These are phyloP conservation scores for Ariolimax columbianus DNA, from an alignment of 2,888 invertebrate genomes.

Conservation along the genomic window DNA sequence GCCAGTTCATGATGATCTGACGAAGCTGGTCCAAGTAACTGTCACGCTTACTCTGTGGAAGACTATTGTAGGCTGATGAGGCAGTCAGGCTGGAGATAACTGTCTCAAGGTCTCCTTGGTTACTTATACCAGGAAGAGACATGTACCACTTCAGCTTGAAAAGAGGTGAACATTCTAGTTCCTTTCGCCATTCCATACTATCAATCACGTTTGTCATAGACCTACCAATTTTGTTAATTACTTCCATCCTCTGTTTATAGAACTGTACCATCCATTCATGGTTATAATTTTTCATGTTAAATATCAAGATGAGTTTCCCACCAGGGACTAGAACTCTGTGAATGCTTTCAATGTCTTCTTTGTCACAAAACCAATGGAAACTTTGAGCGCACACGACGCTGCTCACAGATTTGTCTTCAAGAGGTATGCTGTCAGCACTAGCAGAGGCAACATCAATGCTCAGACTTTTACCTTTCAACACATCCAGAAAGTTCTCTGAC, in stretches of 20 bases:
- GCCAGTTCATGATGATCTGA: conserved; percentile 18
- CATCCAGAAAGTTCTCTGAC: conserved; percentile 59
- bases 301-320: conserved; percentile 52
- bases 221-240: conserved; percentile 14
- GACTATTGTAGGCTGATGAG: conserved; percentile 37
- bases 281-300: conserved; percentile 39
- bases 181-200: conserved; percentile 36
- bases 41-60: conserved; percentile 30
- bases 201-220: conserved; percentile 32
- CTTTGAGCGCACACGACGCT: conserved; percentile 65
- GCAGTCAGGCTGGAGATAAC: conserved; percentile 35
- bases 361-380: conserved; percentile 68
- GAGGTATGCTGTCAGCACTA: conserved; percentile 58
- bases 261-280: conserved; percentile 29
- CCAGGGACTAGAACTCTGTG: conserved; percentile 62
- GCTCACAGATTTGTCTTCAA: conserved; percentile 60
- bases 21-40: conserved; percentile 30
- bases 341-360: conserved; percentile 60
- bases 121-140: conserved; percentile 31
- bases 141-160: conserved; percentile 28
- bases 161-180: neutral
- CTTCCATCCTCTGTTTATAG: conserved; percentile 33
- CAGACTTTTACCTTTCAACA: conserved; percentile 56
- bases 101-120: conserved; percentile 35
- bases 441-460: conserved; percentile 57